phyloP scores from a whole-genome alignment of 2,888 invertebrate species.

The Podabrus alpinus region DNA sequence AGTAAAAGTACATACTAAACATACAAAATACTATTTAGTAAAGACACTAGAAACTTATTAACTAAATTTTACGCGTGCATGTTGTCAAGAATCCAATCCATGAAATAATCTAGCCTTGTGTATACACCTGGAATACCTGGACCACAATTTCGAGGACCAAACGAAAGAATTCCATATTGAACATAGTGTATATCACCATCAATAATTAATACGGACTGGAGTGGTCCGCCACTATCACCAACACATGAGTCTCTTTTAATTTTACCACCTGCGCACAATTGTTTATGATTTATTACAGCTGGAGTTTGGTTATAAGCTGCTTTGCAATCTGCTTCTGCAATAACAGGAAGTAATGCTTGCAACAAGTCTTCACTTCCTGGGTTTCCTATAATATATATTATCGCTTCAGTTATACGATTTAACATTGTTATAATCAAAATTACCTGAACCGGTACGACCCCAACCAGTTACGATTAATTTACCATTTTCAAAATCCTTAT shows the following conservation, averaged over 20 bases:
- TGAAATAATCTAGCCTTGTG: conserved; percentile 63
- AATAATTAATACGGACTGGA: conserved; percentile 39
- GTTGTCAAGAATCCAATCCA: conserved; percentile 66
- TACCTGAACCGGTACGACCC: conserved; percentile 70
- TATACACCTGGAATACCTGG: conserved; percentile 69
- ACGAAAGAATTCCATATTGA: conserved; percentile 61
- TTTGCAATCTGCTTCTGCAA: not conserved
- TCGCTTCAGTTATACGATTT: conserved; percentile 32
- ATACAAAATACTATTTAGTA: not conserved
- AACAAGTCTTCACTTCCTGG: not conserved
- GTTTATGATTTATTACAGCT: conserved; percentile 45
- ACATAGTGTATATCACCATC: conserved; percentile 52
- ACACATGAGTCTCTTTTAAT: conserved; percentile 64
- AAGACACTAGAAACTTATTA: not conserved
- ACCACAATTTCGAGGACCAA: conserved; percentile 53
- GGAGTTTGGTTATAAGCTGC: conserved; percentile 37
- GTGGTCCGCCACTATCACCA: conserved; percentile 74
- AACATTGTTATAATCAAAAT: not conserved
- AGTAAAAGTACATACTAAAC: not conserved
- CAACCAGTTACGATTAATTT: conserved; percentile 73
- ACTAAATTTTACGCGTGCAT: not conserved
- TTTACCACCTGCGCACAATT: conserved; percentile 68
- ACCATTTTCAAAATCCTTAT: conserved; percentile 55
- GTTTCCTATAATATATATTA: not conserved
- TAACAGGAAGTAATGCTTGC: not conserved